Percentiles rank a stretch among this genome's conserved stretches.
phyloP scores from a whole-genome alignment of 2,113 vertebrate genomes.

The western clawed frog (Xenopus tropicalis) region DNA sequence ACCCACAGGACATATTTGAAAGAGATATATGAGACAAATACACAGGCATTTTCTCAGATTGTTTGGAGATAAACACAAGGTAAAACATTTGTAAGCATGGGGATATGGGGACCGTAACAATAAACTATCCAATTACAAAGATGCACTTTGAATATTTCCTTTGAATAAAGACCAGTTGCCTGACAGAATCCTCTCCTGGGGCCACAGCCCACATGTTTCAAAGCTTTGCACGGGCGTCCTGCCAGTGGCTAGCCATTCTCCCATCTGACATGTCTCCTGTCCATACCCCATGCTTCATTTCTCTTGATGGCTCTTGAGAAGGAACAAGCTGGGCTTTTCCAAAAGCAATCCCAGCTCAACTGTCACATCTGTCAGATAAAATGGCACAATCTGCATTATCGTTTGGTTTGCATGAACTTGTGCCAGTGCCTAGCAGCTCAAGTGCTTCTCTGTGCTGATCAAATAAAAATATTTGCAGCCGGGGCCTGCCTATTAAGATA shows the following conservation, averaged over 20 bases:
- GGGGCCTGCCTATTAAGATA: background rate
- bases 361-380: constrained; percentile 12
- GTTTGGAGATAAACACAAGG: background rate
- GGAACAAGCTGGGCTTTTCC: background rate
- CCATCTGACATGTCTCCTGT: background rate
- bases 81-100: background rate
- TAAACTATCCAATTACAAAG: background rate
- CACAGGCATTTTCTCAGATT: background rate
- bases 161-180: background rate
- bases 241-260: background rate
- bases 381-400: constrained; percentile 7
- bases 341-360: background rate
- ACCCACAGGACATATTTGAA: too few species aligned
- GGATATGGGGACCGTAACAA: background rate
- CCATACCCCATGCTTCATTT: background rate
- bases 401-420: background rate
- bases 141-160: background rate
- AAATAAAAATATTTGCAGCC: too few species aligned
- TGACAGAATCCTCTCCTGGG: background rate
- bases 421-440: background rate
- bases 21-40: background rate
- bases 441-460: background rate
- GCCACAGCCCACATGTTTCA: background rate
- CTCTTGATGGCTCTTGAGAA: background rate
- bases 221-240: background rate